phyloP scores from a whole-genome alignment of 2,797 vertebrate species.

The Allobates femoralis region DNA sequence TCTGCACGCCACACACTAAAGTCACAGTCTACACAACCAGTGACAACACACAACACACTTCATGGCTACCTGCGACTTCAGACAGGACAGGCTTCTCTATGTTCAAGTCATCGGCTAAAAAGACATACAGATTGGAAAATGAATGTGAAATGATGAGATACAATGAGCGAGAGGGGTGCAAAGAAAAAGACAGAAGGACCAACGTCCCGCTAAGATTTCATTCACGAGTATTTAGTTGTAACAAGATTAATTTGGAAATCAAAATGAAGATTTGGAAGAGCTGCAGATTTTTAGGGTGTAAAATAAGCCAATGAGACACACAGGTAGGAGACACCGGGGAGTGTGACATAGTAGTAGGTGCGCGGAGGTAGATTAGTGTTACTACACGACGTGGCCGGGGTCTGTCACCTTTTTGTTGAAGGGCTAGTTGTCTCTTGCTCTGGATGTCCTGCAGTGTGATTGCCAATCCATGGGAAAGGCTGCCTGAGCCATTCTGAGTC shows the following conservation, averaged over 20 bases:
- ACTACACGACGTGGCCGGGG: neutral
- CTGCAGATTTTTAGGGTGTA: slow-evolving; percentile 7
- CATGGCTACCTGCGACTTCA: slow-evolving; percentile 56
- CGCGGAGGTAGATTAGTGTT: neutral
- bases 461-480: slow-evolving; percentile 89
- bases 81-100: slow-evolving; percentile 46
- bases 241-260: neutral
- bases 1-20: neutral
- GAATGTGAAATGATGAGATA: neutral
- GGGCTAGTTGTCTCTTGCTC: slow-evolving; percentile 90
- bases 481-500: slow-evolving; percentile 79
- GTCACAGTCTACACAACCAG: neutral
- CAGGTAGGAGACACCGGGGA: neutral
- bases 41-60: slow-evolving; percentile 43
- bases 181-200: neutral
- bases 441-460: slow-evolving; percentile 94
- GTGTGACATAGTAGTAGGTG: neutral
- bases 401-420: slow-evolving; percentile 92
- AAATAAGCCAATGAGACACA: neutral
- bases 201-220: neutral
- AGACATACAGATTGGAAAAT: neutral
- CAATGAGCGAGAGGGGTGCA: slow-evolving; percentile 18
- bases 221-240: neutral
- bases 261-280: neutral
- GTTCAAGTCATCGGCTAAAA: slow-evolving; percentile 47